phyloP scores from a whole-genome alignment of 2,113 vertebrate genomes.

The Atherinomorus stipes region DNA sequence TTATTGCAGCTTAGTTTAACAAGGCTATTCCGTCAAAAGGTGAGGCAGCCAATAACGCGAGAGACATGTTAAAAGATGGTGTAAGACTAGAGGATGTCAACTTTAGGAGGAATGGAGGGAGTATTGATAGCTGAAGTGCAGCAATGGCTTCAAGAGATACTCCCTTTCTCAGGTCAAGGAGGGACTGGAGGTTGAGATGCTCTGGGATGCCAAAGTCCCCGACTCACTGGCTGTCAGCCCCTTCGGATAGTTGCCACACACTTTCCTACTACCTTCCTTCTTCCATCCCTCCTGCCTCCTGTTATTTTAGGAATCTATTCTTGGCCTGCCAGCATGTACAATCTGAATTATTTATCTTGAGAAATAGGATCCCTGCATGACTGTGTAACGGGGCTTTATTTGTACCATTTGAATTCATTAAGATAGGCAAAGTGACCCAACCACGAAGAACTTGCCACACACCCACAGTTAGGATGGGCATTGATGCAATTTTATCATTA shows the following conservation, averaged over 20 bases:
- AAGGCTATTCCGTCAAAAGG: conserved; percentile 40
- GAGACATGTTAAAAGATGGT: conserved; percentile 48
- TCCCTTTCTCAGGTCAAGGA: conserved; percentile 53
- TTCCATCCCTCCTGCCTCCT: conserved; percentile 43
- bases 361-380: conserved; percentile 73
- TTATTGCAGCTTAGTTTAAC: conserved; percentile 44
- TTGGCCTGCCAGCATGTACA: conserved; percentile 64
- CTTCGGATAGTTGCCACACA: conserved; percentile 36
- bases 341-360: conserved; percentile 78
- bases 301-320: conserved; percentile 79
- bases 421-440: conserved; percentile 64
- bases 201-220: conserved; percentile 38
- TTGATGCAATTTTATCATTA: neutral
- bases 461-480: neutral
- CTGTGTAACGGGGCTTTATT: conserved; percentile 64
- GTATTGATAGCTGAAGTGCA: conserved; percentile 37
- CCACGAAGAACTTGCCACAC: conserved; percentile 15
- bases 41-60: conserved; percentile 36
- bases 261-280: conserved; percentile 26
- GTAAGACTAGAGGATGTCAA: conserved; percentile 33
- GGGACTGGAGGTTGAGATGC: conserved; percentile 39
- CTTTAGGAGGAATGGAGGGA: conserved; percentile 28
- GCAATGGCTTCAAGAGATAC: conserved; percentile 35
- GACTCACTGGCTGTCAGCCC: conserved; percentile 53
- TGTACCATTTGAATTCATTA: conserved; percentile 68